Evolutionary conservation across 2,797 vertebrate species (phyloP).

Genomic region (Margarornis squamiger): DNA sequence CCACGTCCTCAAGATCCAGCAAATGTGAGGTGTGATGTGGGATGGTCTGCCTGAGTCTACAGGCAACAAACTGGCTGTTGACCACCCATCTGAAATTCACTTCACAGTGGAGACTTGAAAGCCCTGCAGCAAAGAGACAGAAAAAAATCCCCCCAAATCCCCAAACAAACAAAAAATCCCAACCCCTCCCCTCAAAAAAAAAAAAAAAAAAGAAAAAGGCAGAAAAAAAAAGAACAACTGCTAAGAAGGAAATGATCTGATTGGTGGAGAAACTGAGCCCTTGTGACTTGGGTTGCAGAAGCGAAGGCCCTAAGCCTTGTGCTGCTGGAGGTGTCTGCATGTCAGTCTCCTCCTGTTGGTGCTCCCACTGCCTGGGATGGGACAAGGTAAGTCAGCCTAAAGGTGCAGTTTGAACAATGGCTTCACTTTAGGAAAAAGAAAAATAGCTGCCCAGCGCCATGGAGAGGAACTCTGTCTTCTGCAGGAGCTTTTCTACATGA

Average conservation of each 20-base stretch:
- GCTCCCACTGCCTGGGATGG: background rate
- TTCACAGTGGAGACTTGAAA: background rate
- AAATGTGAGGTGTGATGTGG: background rate
- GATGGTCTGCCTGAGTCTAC: background rate
- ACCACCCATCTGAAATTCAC: background rate
- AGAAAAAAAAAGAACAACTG: background rate
- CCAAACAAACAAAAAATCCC: background rate
- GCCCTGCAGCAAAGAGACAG: background rate
- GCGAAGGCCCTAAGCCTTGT: background rate
- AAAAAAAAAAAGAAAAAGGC: background rate
- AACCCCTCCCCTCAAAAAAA: background rate
- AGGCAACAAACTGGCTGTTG: background rate
- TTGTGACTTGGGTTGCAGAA: background rate
- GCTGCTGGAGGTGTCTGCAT: background rate
- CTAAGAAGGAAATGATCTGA: background rate
- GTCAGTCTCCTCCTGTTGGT: accelerated
- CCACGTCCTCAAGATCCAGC: background rate
- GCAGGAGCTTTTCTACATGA: background rate
- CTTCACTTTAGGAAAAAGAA: background rate
- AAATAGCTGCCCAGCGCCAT: accelerated
- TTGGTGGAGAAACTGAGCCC: background rate
- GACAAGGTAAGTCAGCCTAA: background rate
- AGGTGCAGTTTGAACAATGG: accelerated
- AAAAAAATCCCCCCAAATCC: background rate
- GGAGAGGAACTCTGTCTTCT: background rate